phyloP scores from a whole-genome alignment of 2,888 invertebrate species.

The Polydesmus complanatus region DNA sequence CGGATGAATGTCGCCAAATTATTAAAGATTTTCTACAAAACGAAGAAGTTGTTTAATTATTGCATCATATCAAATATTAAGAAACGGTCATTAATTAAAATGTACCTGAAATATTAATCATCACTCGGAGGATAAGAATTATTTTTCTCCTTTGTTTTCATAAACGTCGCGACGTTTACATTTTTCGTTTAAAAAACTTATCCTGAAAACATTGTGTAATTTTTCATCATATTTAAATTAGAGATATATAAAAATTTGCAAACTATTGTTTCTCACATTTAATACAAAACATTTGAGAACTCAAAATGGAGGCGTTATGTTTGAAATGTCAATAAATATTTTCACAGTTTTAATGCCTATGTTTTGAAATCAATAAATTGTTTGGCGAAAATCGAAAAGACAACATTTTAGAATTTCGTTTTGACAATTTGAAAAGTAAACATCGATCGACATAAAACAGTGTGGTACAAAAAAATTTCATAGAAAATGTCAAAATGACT shows the following conservation, averaged over 20 bases:
- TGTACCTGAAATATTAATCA: background rate
- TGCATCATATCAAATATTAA: background rate
- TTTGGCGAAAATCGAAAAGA: too few relatives aligned
- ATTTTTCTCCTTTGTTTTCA: background rate
- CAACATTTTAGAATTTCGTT: too few relatives aligned
- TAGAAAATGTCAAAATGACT: background rate
- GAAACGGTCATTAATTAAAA: background rate
- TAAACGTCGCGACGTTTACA: too few relatives aligned
- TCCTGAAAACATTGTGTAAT: too few relatives aligned
- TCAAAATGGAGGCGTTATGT: background rate
- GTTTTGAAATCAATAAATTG: too few relatives aligned
- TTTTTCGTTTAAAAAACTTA: too few relatives aligned
- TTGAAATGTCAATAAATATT: background rate
- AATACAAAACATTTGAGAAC: background rate
- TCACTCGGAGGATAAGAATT: too few relatives aligned
- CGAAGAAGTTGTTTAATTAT: constrained; percentile 9
- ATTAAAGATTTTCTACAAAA: constrained; percentile 25
- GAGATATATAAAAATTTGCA: too few relatives aligned
- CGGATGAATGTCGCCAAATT: constrained; percentile 50
- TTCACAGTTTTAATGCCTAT: background rate
- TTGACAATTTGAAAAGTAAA: background rate
- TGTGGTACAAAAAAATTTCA: background rate
- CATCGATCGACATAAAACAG: background rate
- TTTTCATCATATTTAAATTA: too few relatives aligned
- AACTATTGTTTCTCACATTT: background rate